Evolutionary conservation across 2,113 vertebrate species (phyloP), one percentile per base, ranked within the genome.

Genomic region (Amphilophus citrinellus): DNA sequence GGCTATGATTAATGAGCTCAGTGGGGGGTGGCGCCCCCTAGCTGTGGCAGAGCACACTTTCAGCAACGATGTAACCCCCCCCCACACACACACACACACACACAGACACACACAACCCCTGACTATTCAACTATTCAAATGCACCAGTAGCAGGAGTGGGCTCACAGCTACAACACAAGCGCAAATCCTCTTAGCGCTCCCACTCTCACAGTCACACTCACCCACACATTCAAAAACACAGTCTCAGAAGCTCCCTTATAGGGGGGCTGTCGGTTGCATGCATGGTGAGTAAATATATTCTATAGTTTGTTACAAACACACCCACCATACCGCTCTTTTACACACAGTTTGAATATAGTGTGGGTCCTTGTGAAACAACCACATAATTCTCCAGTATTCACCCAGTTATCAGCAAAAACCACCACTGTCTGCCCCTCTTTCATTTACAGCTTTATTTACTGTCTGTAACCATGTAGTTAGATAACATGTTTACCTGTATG

Each of bases 21-120:
- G 77, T 62, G 76, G 94, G 93, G 91, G 93, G 92, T 93, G 94
- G 95, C 92, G 93, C 95, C 96, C 95, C 93, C 96, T 96, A 93
- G 94, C 91, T 92, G 93, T 42, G 73, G 68, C 60, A 82, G 68
- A 24, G 39, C 53, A 88, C 56, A 80, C 58, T 59, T 62, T 80
- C 78, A 84, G 76, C 65, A 39, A 50, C 57, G 7, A 77, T 7
- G 44, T 13, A 39, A 22, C 53, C 10, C 60, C 57, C n/a, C 44
- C 42, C 30, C 8, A 58, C 63, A 20, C 86, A 30, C 30, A 30
- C 30, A 30, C 30, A 30, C 4, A 30, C 30, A 30, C 30, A 30
- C 30, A 30, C 30, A 30, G 3, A 30, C 30, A 30, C 30, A 30
- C 4, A 1, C 35, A 35, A 35, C 7, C 37, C 37, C 8, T 37